Conservation (phyloP, 1,140 invertebrate species). For the Heliothis virescens region DNA sequence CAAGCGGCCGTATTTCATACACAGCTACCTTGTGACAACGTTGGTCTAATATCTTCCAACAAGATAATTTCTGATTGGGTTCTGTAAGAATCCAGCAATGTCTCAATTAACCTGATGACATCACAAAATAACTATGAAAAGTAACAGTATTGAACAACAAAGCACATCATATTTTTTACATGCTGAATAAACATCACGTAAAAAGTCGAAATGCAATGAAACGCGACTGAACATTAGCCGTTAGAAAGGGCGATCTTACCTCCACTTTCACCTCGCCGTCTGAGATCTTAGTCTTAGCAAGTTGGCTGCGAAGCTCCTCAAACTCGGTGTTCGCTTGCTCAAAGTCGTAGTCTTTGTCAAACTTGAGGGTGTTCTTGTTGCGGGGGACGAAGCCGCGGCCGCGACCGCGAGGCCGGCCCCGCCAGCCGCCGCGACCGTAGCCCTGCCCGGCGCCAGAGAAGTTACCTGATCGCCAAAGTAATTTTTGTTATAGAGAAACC, state of each 20-base stretch:
- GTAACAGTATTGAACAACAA: too few species aligned
- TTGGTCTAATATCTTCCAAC: too few species aligned
- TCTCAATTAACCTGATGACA: too few species aligned
- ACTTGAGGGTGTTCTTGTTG: slow-evolving; percentile 93
- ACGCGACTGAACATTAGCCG: not conserved
- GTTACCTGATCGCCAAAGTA: not conserved
- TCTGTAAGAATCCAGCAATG: too few species aligned
- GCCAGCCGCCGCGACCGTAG: slow-evolving; percentile 75
- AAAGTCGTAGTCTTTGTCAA: slow-evolving; percentile 99
- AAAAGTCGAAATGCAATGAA: not conserved
- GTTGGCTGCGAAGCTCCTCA: slow-evolving; percentile 95
- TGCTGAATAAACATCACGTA: too few species aligned
- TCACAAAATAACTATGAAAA: too few species aligned
- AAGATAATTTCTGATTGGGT: too few species aligned
- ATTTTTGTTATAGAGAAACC: not conserved
- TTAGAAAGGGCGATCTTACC: slow-evolving; percentile 60
- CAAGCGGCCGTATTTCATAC: too few species aligned
- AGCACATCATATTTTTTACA: too few species aligned
- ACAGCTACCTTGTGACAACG: too few species aligned
- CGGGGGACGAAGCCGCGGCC: slow-evolving; percentile 84
- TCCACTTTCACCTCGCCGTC: slow-evolving; percentile 87
- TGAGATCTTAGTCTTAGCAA: slow-evolving; percentile 94
- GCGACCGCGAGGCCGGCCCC: slow-evolving; percentile 83
- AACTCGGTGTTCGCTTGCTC: slow-evolving; percentile 99
- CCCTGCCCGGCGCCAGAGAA: slow-evolving; percentile 54